Evolutionary conservation across 1,140 invertebrate genomes (phyloP).

Genomic region (Drosophila navojoa): DNA sequence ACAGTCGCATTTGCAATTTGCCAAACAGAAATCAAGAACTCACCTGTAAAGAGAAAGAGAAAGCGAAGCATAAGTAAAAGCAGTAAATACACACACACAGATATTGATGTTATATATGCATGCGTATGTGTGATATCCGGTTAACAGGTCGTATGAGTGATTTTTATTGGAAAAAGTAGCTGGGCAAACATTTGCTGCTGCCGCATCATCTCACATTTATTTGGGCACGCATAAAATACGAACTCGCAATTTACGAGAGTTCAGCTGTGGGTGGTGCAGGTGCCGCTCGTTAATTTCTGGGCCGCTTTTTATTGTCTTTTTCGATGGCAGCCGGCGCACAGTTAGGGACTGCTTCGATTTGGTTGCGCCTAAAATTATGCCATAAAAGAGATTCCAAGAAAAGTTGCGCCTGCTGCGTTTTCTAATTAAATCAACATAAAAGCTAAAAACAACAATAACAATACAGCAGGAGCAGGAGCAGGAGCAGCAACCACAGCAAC

Average conservation of each 20-base stretch:
- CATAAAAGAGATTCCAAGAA: constrained; percentile 56
- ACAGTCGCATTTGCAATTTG: constrained; percentile 1
- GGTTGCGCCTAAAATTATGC: constrained; percentile 70
- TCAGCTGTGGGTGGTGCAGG: neutral
- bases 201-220: constrained; percentile 54
- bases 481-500: constrained; percentile 1
- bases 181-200: constrained; percentile 9
- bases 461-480: neutral
- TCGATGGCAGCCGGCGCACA: no score
- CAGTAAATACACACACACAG: neutral
- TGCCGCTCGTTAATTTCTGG: constrained; percentile 4
- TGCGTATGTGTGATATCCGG: constrained; percentile 39
- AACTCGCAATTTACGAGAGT: constrained; percentile 74
- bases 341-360: constrained; percentile 51
- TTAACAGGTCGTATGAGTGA: constrained; percentile 79
- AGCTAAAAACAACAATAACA: constrained; percentile 20
- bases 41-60: constrained; percentile 53
- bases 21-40: constrained; percentile 27
- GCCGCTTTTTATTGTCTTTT: constrained; percentile 18
- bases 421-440: constrained; percentile 81
- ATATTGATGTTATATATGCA: constrained; percentile 14
- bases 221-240: constrained; percentile 75
- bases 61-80: constrained; percentile 25
- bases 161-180: constrained; percentile 55
- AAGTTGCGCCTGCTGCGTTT: constrained; percentile 50